Percentiles rank a stretch among this genome's conserved stretches.
Evolutionary conservation across 2,113 vertebrate genomes (phyloP).

Genomic region (Cryptoleucopteryx plumbea): DNA sequence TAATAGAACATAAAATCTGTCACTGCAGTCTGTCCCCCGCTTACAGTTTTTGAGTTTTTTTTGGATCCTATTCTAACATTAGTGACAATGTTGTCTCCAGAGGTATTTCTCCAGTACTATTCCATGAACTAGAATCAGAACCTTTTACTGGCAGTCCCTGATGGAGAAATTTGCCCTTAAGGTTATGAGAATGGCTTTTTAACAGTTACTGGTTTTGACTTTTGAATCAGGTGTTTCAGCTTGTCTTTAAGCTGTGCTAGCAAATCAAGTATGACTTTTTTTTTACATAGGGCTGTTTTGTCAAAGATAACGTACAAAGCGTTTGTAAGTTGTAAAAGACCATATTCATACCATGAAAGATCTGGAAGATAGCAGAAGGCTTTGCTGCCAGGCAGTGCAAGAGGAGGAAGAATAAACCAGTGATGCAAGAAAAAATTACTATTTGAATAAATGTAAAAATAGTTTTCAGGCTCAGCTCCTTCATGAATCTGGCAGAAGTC

Average conservation of each 20-base stretch:
- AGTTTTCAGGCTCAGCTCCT: not conserved
- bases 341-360: not conserved
- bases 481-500: not conserved
- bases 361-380: not conserved
- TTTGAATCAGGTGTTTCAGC: not conserved
- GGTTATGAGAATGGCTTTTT: not conserved
- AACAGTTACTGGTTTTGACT: not conserved
- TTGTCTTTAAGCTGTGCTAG: not conserved
- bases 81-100: not conserved
- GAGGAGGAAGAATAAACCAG: not conserved
- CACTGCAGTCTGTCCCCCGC: rapidly evolving
- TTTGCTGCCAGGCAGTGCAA: not conserved
- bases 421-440: not conserved
- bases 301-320: not conserved
- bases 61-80: not conserved
- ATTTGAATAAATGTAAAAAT: not conserved
- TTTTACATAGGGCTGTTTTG: not conserved
- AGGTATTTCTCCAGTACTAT: not conserved
- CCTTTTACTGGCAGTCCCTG: not conserved
- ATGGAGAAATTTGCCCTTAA: not conserved
- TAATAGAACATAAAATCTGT: not conserved
- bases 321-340: not conserved
- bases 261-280: not conserved
- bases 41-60: not conserved
- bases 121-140: not conserved